Conservation (phyloP, 1,140 invertebrate genomes). For the Trachymyrmex cornetzi region DNA sequence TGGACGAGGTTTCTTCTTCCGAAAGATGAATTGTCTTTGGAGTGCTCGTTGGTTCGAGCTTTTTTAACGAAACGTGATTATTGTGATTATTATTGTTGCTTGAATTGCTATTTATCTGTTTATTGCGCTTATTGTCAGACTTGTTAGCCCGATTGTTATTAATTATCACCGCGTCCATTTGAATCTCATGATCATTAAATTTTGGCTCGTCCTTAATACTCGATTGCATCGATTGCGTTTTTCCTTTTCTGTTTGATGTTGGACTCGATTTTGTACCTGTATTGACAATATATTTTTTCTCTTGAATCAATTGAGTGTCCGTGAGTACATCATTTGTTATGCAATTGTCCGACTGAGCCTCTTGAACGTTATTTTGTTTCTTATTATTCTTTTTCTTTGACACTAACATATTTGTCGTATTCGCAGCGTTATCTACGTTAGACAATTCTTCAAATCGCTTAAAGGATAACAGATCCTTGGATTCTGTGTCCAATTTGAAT, state of each 20-base stretch:
- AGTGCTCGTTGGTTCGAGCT: constrained; percentile 80
- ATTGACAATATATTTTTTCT: constrained; percentile 68
- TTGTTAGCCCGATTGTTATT: constrained; percentile 75
- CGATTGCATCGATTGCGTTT: constrained; percentile 60
- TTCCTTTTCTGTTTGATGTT: constrained; percentile 75
- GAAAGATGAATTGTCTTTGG: constrained; percentile 84
- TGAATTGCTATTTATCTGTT: constrained; percentile 67
- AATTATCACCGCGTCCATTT: constrained; percentile 51
- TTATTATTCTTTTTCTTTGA: constrained; percentile 66
- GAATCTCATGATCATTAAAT: constrained; percentile 75
- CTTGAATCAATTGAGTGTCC: constrained; percentile 63
- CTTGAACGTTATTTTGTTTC: constrained; percentile 64
- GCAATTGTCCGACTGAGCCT: constrained; percentile 63
- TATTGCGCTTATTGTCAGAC: constrained; percentile 77
- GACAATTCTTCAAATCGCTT: constrained; percentile 68
- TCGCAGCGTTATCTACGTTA: constrained; percentile 52
- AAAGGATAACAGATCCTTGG: constrained; percentile 74
- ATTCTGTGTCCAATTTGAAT: constrained; percentile 81
- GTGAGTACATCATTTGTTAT: constrained; percentile 12
- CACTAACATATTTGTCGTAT: constrained; percentile 4
- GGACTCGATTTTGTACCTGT: constrained; percentile 77
- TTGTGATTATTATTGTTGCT: constrained; percentile 76
- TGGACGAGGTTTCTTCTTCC: constrained; percentile 91
- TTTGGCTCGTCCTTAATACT: constrained; percentile 78
- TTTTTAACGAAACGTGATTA: constrained; percentile 81